Conservation (phyloP, 1,140 invertebrate genomes). For the Euborellia annulipes region DNA sequence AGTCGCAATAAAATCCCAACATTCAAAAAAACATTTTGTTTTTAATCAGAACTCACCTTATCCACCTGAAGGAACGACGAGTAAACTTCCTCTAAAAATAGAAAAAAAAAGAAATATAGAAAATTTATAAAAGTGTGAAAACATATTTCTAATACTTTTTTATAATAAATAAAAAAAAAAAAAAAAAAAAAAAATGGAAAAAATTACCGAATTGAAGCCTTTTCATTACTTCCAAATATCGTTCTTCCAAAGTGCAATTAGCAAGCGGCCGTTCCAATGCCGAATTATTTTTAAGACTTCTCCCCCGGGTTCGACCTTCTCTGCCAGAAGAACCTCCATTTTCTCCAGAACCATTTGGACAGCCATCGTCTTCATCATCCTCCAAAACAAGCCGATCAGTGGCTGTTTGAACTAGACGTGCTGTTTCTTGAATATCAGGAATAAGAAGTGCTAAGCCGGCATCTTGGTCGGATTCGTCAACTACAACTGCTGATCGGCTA, state of each 20-base stretch:
- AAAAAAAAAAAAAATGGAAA: no score
- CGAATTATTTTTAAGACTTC: conserved; percentile 17
- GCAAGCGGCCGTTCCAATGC: no score
- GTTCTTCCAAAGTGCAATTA: neutral
- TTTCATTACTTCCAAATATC: conserved; percentile 72
- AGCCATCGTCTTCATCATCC: conserved; percentile 25
- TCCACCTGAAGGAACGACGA: neutral
- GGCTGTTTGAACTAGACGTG: conserved; percentile 49
- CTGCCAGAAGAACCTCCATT: no score
- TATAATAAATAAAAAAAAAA: no score
- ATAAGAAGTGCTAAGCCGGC: conserved; percentile 75
- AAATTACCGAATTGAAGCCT: conserved; percentile 68
- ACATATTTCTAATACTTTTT: no score
- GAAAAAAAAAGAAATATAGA: no score
- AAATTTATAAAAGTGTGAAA: no score
- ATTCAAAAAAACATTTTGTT: no score
- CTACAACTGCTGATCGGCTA: conserved; percentile 27
- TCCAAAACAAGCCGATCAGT: conserved; percentile 35
- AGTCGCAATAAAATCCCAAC: no score
- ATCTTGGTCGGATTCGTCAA: conserved; percentile 61
- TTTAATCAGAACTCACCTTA: neutral
- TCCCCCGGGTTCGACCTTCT: conserved; percentile 4
- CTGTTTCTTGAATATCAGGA: conserved; percentile 74
- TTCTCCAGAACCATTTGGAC: neutral
- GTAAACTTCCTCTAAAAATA: no score